Evolutionary conservation across 64 coral and sea anemone species (phyloP).

Genomic region (Pocillopora damicornis): DNA sequence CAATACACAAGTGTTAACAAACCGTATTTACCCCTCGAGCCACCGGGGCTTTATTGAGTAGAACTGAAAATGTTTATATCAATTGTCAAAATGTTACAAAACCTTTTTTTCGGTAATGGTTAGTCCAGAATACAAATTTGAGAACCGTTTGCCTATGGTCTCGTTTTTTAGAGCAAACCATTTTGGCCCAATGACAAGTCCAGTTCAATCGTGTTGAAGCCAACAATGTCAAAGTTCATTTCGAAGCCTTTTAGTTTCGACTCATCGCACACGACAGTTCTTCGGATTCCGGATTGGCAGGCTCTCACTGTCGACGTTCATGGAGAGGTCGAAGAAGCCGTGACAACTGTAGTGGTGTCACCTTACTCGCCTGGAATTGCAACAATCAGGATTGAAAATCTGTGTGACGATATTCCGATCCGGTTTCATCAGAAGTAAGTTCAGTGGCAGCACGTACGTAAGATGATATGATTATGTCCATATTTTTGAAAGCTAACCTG

Average conservation of each 20-base stretch:
- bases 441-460: background rate
- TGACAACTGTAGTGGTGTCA: conserved; percentile 86
- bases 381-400: conserved; percentile 84
- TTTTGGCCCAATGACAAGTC: conserved; percentile 80
- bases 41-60: too few species aligned
- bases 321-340: conserved; percentile 72
- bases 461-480: too few species aligned
- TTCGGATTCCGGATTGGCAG: conserved; percentile 64
- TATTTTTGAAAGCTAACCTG: too few species aligned
- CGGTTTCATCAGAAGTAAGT: conserved; percentile 78
- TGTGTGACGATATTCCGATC: conserved; percentile 81
- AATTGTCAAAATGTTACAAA: background rate
- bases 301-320: conserved; percentile 79
- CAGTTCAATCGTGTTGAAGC: conserved; percentile 70
- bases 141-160: background rate
- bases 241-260: conserved; percentile 72
- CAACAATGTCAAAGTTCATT: conserved; percentile 58
- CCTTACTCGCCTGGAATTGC: conserved; percentile 62
- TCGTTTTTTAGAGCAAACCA: conserved; percentile 56
- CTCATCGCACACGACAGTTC: conserved; percentile 62
- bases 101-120: background rate
- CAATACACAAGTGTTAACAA: too few species aligned
- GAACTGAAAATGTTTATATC: too few species aligned
- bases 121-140: background rate
- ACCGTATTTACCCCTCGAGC: too few species aligned